phyloP scores from a whole-genome alignment of 2,888 invertebrate species.

The Apoderus coryli region DNA sequence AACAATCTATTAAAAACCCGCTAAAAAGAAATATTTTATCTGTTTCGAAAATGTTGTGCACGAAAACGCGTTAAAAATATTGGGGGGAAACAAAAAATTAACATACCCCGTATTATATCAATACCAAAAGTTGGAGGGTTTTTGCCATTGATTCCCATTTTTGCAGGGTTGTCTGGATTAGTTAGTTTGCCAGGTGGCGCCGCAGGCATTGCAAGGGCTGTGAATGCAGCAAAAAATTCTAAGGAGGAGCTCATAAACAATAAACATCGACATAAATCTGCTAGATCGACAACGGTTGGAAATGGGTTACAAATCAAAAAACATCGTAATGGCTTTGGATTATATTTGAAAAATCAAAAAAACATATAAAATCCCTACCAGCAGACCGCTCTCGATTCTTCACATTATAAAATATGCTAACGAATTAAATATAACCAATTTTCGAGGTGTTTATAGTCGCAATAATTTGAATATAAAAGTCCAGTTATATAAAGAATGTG shows the following conservation, averaged over 20 bases:
- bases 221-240: conserved; percentile 23
- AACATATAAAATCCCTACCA: neutral
- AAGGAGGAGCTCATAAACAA: conserved; percentile 26
- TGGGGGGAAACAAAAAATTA: conserved; percentile 1
- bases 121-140: neutral
- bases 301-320: too few relatives aligned
- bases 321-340: neutral
- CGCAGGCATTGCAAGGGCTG: conserved; percentile 24
- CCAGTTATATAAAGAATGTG: neutral
- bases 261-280: too few relatives aligned
- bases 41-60: too few relatives aligned
- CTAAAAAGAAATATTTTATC: too few relatives aligned
- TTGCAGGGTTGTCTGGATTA: conserved; percentile 15
- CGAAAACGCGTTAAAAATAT: neutral
- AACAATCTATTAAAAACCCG: too few relatives aligned
- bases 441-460: neutral
- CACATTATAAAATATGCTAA: neutral
- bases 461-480: too few relatives aligned
- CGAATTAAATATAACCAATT: neutral
- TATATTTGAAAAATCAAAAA: neutral
- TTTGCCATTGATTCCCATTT: neutral
- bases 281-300: too few relatives aligned
- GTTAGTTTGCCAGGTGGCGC: conserved; percentile 26
- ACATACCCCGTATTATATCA: neutral
- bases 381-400: neutral